A percentile compares a stretch with the other conserved stretches of the same genome.
Evolutionary conservation across 1,140 invertebrate genomes (phyloP).

Genomic region (Melitaea cinxia): DNA sequence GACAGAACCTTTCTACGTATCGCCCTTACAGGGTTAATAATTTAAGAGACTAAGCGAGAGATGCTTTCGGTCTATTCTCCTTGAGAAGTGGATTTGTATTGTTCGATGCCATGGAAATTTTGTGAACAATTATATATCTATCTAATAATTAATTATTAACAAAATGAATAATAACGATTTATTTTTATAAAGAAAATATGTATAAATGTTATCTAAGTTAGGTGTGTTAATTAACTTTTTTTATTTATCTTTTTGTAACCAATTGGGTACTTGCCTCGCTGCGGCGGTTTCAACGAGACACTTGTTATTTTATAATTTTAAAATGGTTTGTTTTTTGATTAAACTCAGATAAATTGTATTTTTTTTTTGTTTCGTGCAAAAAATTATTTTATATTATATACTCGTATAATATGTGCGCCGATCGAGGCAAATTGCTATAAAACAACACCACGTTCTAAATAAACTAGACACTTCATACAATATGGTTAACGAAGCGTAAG

Average conservation of each 20-base stretch:
- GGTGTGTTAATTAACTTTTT: not conserved
- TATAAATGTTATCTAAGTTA: not conserved
- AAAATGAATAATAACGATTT: not conserved
- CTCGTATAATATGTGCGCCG: not conserved
- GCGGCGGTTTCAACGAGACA: not conserved
- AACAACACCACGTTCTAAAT: conserved; percentile 10
- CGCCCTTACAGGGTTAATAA: conserved; percentile 76
- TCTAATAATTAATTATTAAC: not conserved
- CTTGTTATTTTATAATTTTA: not conserved
- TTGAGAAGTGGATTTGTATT: conserved; percentile 10
- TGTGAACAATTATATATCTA: not conserved
- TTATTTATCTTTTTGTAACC: not conserved
- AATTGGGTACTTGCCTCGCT: not conserved
- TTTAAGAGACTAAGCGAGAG: conserved; percentile 75
- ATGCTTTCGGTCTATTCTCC: conserved; percentile 62
- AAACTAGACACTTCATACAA: conserved; percentile 48
- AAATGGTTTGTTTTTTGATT: not conserved
- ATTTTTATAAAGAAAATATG: not conserved
- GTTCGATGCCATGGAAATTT: not conserved
- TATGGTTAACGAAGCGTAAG: conserved; percentile 76
- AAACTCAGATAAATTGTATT: not conserved
- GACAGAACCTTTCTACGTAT: conserved; percentile 77
- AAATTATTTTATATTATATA: not conserved
- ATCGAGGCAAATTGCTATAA: not conserved
- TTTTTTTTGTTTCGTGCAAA: no score